Evolutionary conservation across 2,797 vertebrate species (phyloP).

Genomic region (Molossus alvarezi): DNA sequence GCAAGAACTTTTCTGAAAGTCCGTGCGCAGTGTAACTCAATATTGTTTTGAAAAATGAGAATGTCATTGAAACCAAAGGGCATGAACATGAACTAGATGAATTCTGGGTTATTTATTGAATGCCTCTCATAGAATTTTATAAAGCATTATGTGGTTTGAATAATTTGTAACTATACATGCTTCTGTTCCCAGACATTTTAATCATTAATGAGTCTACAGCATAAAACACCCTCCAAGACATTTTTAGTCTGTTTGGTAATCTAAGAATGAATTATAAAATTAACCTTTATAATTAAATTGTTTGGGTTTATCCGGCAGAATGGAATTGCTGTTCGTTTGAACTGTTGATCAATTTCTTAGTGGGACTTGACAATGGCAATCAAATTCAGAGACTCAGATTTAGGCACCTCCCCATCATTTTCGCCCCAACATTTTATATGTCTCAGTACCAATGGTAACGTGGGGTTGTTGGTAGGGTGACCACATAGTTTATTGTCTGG

Average conservation of each 20-base stretch:
- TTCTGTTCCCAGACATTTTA: constrained; percentile 76
- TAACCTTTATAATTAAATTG: constrained; percentile 54
- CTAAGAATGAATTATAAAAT: constrained; percentile 69
- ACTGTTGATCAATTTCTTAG: not conserved
- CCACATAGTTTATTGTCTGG: not conserved
- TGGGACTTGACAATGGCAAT: not conserved
- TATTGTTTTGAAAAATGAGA: constrained; percentile 82
- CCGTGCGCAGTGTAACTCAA: constrained; percentile 51
- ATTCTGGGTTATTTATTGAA: constrained; percentile 81
- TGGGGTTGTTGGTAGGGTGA: not conserved
- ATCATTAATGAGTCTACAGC: constrained; percentile 77
- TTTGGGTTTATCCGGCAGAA: constrained; percentile 36
- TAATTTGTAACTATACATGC: constrained; percentile 78
- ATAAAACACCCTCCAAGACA: constrained; percentile 55
- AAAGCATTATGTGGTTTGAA: constrained; percentile 74
- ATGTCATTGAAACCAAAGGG: constrained; percentile 82
- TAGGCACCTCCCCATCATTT: not conserved
- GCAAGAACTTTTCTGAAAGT: constrained; percentile 76
- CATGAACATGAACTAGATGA: constrained; percentile 74
- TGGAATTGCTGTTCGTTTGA: constrained; percentile 58
- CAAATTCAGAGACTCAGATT: not conserved
- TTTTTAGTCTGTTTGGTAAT: constrained; percentile 58
- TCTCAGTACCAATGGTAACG: not conserved
- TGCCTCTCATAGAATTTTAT: constrained; percentile 74
- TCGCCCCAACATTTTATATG: not conserved